These are phyloP conservation scores for Lottia scabra DNA, from an alignment of 2,888 invertebrate genomes.

Conservation along the genomic window DNA sequence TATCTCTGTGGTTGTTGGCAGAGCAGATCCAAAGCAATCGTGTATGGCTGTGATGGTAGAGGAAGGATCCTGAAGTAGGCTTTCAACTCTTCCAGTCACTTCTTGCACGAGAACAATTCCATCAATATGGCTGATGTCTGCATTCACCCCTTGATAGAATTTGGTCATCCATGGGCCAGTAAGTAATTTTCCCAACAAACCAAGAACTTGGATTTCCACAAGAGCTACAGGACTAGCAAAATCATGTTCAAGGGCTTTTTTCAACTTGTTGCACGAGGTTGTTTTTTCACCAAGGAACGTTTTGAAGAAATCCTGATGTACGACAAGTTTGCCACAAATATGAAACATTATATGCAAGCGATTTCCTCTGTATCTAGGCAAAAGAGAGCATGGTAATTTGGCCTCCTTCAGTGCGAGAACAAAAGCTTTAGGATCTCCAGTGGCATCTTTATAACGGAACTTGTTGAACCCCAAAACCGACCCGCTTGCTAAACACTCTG, in stretches of 20 bases:
- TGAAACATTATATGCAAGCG: slow-evolving; percentile 33
- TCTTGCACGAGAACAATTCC: too few species aligned
- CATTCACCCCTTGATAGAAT: slow-evolving; percentile 26
- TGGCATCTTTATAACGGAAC: slow-evolving; percentile 32
- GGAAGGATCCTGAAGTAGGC: not conserved
- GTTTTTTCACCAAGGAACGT: too few species aligned
- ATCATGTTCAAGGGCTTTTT: too few species aligned
- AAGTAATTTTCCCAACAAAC: slow-evolving; percentile 21
- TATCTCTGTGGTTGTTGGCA: not conserved
- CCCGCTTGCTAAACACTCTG: too few species aligned
- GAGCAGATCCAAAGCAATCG: not conserved
- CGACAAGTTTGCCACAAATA: slow-evolving; percentile 20
- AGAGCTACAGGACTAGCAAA: too few species aligned
- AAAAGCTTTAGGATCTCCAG: slow-evolving; percentile 34
- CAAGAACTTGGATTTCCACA: slow-evolving; percentile 26
- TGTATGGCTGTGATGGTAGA: not conserved
- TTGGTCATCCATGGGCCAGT: slow-evolving; percentile 26
- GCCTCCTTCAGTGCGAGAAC: slow-evolving; percentile 20
- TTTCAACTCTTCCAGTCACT: not conserved
- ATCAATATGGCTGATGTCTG: slow-evolving; percentile 4
- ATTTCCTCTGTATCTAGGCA: slow-evolving; percentile 34
- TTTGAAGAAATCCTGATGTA: slow-evolving; percentile 13
- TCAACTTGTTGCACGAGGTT: too few species aligned
- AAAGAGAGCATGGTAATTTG: slow-evolving; percentile 18
- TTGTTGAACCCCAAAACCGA: slow-evolving; percentile 35